These are phyloP conservation scores for Ptychodera flava DNA, from an alignment of 35 echinoderm and acorn worm genomes.

Conservation along the genomic window DNA sequence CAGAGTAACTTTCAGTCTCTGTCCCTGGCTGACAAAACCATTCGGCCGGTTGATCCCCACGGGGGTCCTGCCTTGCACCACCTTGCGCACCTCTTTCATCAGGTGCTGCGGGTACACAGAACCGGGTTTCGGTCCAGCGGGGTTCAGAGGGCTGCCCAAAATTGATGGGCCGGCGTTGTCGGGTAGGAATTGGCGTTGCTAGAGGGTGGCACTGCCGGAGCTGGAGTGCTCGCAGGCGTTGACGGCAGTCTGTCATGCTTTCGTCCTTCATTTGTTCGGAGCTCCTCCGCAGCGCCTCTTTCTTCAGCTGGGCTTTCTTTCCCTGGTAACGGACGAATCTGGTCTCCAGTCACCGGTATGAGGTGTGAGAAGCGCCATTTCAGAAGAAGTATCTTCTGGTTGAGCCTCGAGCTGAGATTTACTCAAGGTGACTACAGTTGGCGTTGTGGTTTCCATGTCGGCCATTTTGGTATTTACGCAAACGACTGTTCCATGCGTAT, in stretches of 20 bases:
- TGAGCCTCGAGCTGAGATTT: neutral
- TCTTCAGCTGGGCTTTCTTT: neutral
- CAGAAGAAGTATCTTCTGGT: neutral
- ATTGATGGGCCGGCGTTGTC: neutral
- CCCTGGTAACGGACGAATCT: neutral
- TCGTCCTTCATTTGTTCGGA: neutral
- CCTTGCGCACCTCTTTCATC: neutral
- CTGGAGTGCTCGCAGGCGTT: neutral
- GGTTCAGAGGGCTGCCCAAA: neutral
- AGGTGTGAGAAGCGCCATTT: neutral
- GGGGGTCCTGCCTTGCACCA: neutral
- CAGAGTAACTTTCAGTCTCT: neutral
- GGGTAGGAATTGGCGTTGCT: neutral
- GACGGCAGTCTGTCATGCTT: neutral
- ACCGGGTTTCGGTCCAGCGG: neutral
- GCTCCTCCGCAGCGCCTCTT: neutral
- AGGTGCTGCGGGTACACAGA: neutral
- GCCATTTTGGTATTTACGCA: neutral
- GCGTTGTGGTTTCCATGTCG: neutral
- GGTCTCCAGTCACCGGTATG: neutral
- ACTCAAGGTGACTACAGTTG: neutral
- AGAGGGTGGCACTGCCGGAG: neutral
- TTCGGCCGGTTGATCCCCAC: neutral
- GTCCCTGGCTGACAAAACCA: neutral
- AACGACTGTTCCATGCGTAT: too few relatives aligned